Base-by-base conservation (phyloP, 1,140 invertebrate genomes). In the Thaumetopoea pityocampa region DNA sequence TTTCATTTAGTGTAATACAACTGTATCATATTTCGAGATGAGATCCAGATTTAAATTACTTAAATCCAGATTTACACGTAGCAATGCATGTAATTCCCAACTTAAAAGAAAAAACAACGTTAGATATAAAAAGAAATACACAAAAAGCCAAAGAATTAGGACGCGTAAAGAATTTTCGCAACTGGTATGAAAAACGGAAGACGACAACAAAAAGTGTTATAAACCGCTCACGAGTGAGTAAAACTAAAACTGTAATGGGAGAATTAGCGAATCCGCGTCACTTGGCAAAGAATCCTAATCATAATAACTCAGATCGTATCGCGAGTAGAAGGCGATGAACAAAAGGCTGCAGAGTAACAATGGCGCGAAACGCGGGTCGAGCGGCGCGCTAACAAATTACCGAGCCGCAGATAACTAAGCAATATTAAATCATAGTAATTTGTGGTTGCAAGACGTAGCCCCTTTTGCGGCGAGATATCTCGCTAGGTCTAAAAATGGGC, bases 371-470 rank as follows among this genome's bases (percentile, higher is more conserved):
- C 61, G 61, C 49, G 66, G 48, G 53, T 62, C 60, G 54, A 59
- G 67, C 69, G 65, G 50, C 66, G 65, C 68, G 61, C 69, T 77
- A 81, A 84, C 77, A 84, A 84, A 84, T 81, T 81, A 76, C 77
- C 67, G 56, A 45, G 73, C 67, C 69, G 49, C 71, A 80, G 80
- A 84, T 84, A 84, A 84, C 74, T 84, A 80, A 74, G 76, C 74
- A 81, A 84, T 84, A 81, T 81, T 84, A 84, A 84, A 81, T 84
- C 80, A 84, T 78, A 81, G 76, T 77, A 80, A 81, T 84, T 81
- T 84, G 71, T 78, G 70, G 68, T 60, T 58, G 60, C 64, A 63
- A 72, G 62, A 70, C 72, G 62, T 58, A 60, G 59, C 59, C 71
- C 67, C 65, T 59, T 70, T 70, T 45, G 50, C 49, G 54, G 49